Conservation (phyloP, 2,888 invertebrate species). For the Clunio marinus region DNA sequence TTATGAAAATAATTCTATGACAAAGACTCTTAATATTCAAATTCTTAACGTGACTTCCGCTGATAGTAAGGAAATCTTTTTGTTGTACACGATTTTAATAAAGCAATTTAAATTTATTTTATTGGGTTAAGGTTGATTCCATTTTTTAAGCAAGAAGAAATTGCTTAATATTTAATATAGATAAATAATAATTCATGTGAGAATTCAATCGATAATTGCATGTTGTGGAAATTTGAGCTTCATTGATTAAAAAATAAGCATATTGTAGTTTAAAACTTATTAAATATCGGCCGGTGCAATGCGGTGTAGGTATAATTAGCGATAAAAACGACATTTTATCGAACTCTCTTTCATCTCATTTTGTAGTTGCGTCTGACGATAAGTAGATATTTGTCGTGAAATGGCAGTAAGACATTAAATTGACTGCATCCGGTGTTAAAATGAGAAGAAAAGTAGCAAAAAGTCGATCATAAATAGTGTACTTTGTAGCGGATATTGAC, state of each 20-base stretch:
- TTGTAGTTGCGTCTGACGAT: too few relatives aligned
- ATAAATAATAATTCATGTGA: too few relatives aligned
- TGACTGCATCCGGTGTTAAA: conserved; percentile 34
- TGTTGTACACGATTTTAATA: too few relatives aligned
- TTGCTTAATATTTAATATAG: too few relatives aligned
- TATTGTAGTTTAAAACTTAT: neutral
- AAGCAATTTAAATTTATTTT: too few relatives aligned
- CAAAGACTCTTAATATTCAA: too few relatives aligned
- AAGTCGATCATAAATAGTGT: conserved; percentile 22
- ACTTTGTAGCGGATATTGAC: conserved; percentile 34
- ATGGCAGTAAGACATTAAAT: conserved; percentile 10
- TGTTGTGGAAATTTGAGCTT: neutral
- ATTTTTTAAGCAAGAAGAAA: too few relatives aligned
- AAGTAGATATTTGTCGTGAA: neutral
- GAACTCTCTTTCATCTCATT: neutral
- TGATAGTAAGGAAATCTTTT: too few relatives aligned
- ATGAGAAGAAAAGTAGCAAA: conserved; percentile 18
- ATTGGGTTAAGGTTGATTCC: too few relatives aligned
- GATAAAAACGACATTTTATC: conserved; percentile 3
- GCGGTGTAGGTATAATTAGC: neutral
- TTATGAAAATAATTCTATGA: too few relatives aligned
- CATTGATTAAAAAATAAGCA: neutral
- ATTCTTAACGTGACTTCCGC: too few relatives aligned
- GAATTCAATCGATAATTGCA: conserved; percentile 1
- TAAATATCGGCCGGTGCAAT: too few relatives aligned